These are phyloP conservation scores for Cyphomyrmex costatus DNA, from an alignment of 1,140 invertebrate species.

Conservation along the genomic window DNA sequence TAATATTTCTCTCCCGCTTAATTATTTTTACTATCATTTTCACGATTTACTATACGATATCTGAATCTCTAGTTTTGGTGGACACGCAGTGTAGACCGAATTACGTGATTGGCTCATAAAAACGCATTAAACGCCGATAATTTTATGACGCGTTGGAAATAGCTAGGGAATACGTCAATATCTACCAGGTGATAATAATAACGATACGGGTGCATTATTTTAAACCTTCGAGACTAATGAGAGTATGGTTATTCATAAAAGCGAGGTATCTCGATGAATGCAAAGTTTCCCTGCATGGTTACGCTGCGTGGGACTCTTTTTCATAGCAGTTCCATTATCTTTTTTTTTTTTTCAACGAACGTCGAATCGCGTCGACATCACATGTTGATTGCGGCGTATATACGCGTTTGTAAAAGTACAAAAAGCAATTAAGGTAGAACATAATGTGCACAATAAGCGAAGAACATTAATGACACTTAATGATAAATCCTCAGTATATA, in stretches of 20 bases:
- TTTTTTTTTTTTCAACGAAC: background rate
- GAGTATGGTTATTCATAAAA: slow-evolving; percentile 49
- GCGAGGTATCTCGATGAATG: slow-evolving; percentile 36
- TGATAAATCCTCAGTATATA: too few species aligned
- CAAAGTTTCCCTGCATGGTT: background rate
- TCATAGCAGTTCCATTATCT: background rate
- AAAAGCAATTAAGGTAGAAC: too few species aligned
- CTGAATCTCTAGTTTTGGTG: background rate
- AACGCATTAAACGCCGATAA: background rate
- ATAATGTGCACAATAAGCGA: too few species aligned
- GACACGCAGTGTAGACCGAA: background rate
- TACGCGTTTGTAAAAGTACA: too few species aligned
- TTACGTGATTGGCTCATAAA: background rate
- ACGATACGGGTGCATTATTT: slow-evolving; percentile 35
- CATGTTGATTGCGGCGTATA: too few species aligned
- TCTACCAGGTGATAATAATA: slow-evolving; percentile 41
- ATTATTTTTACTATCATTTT: background rate
- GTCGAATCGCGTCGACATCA: too few species aligned
- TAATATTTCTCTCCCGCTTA: background rate
- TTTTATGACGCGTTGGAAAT: slow-evolving; percentile 47
- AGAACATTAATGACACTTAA: too few species aligned
- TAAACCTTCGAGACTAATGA: slow-evolving; percentile 44
- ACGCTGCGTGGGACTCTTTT: slow-evolving; percentile 6
- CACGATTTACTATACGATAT: background rate
- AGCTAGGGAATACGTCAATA: background rate